Base-by-base conservation (phyloP, 2,113 vertebrate species). In the Phoxinus phoxinus region DNA sequence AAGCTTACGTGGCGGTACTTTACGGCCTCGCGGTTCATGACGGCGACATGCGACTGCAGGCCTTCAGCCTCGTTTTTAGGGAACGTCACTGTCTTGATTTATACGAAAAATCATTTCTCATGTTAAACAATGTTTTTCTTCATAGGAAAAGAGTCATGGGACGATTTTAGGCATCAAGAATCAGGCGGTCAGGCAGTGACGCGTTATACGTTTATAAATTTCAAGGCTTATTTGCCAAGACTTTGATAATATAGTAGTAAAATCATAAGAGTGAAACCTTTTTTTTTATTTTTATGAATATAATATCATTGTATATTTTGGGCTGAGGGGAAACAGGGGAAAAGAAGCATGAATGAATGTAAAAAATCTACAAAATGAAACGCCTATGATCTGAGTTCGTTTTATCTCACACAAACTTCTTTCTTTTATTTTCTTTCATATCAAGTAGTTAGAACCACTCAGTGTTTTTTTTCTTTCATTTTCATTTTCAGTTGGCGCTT, bases 341-440 rank as follows among this genome's bases (percentile, higher is more conserved):
- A 48, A 25, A 73, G 61, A 71, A 88, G 92, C 92, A 90, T 71
- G 81, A 89, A 93, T 93, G 94, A 94, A 95, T 95, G 94, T 95
- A 95, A 93, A 95, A 93, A 93, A 92, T 83, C 77, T 91, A 88
- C 83, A 90, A 89, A 93, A 92, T 88, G 19, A 90, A 88, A 89
- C 63, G 76, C 82, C 79, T 83, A 59, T 86, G 58, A 75, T 86
- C 48, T 67, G 46, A 84, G 53, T 82, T 75, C 23, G 71, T 81
- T 85, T 6, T 17, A 41, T 41, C 74, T 32, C 48, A 37, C 51
- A 37, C 12, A n/a, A n/a, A 37, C 37, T 71, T 75, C 46, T 82
- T 78, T 59, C 35, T 69, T 56, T 71, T 86, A 82, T 69, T 72
- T 80, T 81, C 23, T 53, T 87, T 86, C 75, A 89, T 85, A 82